phyloP scores from a whole-genome alignment of 2,113 vertebrate genomes.

The Rhinogobius similis region DNA sequence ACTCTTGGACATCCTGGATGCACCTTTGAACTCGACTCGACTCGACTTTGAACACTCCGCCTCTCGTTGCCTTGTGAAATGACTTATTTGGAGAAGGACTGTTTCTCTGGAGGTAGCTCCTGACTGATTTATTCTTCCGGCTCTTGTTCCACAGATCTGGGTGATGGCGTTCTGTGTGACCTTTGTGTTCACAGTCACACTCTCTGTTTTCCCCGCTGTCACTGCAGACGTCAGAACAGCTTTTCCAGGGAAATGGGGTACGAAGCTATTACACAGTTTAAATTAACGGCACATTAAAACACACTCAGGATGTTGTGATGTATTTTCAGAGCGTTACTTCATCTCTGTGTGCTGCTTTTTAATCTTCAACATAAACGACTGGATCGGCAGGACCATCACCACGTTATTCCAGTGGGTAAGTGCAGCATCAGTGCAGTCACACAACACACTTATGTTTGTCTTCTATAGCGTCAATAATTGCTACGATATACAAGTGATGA shows the following conservation, averaged over 20 bases:
- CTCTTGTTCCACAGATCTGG: slow-evolving; percentile 86
- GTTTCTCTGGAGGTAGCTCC: too few relatives aligned
- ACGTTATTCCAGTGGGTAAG: slow-evolving; percentile 81
- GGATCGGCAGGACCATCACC: slow-evolving; percentile 81
- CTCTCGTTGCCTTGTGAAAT: too few relatives aligned
- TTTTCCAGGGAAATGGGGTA: slow-evolving; percentile 78
- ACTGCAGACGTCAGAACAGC: slow-evolving; percentile 80
- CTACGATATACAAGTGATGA: too few relatives aligned
- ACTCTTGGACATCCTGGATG: too few relatives aligned
- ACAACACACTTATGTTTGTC: neutral
- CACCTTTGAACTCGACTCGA: too few relatives aligned
- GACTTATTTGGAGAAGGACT: too few relatives aligned
- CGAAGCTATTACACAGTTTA: too few relatives aligned
- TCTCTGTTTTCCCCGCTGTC: slow-evolving; percentile 86
- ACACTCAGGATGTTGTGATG: neutral
- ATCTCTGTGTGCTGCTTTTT: slow-evolving; percentile 86
- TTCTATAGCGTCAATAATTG: neutral
- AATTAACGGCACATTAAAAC: neutral
- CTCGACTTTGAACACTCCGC: too few relatives aligned
- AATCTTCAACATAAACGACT: slow-evolving; percentile 85
- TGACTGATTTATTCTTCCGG: too few relatives aligned
- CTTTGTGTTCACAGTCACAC: slow-evolving; percentile 84
- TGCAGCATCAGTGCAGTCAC: neutral
- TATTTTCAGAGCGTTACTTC: slow-evolving; percentile 78
- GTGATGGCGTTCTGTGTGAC: slow-evolving; percentile 86